Evolutionary conservation across 2,797 vertebrate genomes (phyloP), one percentile per base, ranked within the genome.

Genomic region (Percopsis omiscomaycus): DNA sequence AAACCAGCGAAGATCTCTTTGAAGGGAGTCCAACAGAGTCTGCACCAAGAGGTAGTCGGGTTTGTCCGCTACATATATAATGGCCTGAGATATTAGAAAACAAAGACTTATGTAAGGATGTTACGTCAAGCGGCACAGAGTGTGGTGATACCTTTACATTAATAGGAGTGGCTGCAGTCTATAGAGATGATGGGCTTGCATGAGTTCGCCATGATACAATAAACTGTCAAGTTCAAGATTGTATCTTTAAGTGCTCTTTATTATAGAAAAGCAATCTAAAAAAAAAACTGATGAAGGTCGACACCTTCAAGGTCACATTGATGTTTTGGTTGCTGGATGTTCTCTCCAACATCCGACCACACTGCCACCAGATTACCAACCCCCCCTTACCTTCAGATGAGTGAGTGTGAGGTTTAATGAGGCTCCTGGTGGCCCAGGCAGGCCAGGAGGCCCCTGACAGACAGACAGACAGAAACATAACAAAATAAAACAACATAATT

Each of bases 361-460:
- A 16, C 5, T 13, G 12, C 9, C 15, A 28, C 37, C 42, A 67
- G 46, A 47, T 29, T 9, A n/a, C 30, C n/a, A 56, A 8, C 51
- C 27, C 46, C 45, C 71, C 32, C 84, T 78, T 84, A 92, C 94
- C 90, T 75, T 88, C 71, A 94, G 79, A 60, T 93, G 82, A 74
- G 89, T 80, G 59, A 84, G 32, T 22, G 91, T 91, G 46, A 92
- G 67, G 55, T 84, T 80, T 61, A 93, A 27, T 0, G 69, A 0
- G 0, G 87, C 65, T 9, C 93, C 93, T 0, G 81, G 85, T 27
- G 85, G 91, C 13, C 94, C 94, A 1, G 92, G 90, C 46, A 71
- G 77, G 0, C 94, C 94, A 0, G 89, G 76, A 4, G 61, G 64
- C 44, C 94, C 94, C 94, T 94, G 80, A 56, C 63, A 64, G 14